Evolutionary conservation across 1,140 invertebrate species (phyloP), one percentile per base, ranked within the genome.

Genomic region (Drosophila pruinosa): DNA sequence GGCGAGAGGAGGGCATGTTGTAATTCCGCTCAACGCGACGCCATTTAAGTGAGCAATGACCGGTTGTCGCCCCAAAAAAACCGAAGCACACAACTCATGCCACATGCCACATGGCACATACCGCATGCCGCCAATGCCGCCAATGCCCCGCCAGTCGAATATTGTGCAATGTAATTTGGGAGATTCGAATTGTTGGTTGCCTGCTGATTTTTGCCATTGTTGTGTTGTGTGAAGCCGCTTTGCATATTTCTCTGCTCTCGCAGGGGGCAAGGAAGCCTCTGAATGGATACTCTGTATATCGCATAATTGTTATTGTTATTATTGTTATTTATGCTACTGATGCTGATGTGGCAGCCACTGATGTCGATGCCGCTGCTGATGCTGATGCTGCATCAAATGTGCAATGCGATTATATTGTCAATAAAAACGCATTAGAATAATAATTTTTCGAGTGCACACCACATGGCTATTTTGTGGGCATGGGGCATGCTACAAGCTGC

Each of bases 381-480:
- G 62, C n/a, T 26, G 39, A n/a, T 14, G 22, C 12, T 8, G 67
- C 67, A 53, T 63, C 28, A 63, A 70, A 69, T 75, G 59, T 75
- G 56, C 47, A 75, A 72, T 26, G 73, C 69, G 73, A 70, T 85
- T 72, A 69, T 77, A 77, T 82, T 77, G 75, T 69, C 80, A 85
- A 79, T 79, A 85, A 77, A 83, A 86, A 57, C 63, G 59, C 77
- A 80, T 86, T 80, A 86, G 76, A 83, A 83, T 83, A 85, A 85
- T 80, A 24, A 56, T 17, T 50, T 36, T 34, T 59, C 6, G 34
- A 19, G 26, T 10, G 8, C 26, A 8, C 61, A 48, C 43, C 41
- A 15, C 10, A 14, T n/a, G 26, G 15, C 17, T 12, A 38, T 38
- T 38, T 45, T 45, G 41, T 1, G 19, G n/a, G 10, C 21, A 39